Evolutionary conservation across 2,797 vertebrate species (phyloP).

Genomic region (Ciconia nigra): DNA sequence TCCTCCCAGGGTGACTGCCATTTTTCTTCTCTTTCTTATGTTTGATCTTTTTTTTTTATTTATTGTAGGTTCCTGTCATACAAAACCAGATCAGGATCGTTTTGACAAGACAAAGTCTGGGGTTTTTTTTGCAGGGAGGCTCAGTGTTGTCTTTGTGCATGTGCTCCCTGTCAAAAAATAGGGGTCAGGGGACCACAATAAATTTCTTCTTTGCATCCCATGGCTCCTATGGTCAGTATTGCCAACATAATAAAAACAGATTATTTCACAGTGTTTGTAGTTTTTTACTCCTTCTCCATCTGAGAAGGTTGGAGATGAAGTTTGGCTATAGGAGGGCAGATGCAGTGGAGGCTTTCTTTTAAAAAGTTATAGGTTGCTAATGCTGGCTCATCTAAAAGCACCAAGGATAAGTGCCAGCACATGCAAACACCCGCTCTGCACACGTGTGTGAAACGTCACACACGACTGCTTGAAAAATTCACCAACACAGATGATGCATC

Average conservation of each 20-base stretch:
- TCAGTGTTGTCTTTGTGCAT: background rate
- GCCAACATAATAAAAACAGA: background rate
- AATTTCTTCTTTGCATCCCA: background rate
- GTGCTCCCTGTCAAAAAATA: background rate
- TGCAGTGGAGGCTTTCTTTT: background rate
- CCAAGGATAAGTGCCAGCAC: background rate
- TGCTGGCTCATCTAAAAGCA: background rate
- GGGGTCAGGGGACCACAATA: background rate
- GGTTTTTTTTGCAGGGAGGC: conserved; percentile 50
- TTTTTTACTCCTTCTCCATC: background rate
- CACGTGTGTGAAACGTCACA: background rate
- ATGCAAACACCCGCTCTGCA: background rate
- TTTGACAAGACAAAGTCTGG: conserved; percentile 74
- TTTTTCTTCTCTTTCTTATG: conserved; percentile 52
- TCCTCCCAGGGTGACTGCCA: conserved; percentile 54
- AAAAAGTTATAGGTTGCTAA: background rate
- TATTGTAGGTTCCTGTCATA: conserved; percentile 54
- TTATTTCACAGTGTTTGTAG: background rate
- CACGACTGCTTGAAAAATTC: background rate
- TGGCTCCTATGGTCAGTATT: background rate
- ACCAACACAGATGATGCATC: rapidly evolving
- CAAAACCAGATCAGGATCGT: conserved; percentile 76
- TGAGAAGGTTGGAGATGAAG: background rate
- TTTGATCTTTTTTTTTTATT: conserved; percentile 41
- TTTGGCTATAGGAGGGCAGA: background rate